Conservation (phyloP, 2,113 vertebrate species). For the Saimiri boliviensis region DNA sequence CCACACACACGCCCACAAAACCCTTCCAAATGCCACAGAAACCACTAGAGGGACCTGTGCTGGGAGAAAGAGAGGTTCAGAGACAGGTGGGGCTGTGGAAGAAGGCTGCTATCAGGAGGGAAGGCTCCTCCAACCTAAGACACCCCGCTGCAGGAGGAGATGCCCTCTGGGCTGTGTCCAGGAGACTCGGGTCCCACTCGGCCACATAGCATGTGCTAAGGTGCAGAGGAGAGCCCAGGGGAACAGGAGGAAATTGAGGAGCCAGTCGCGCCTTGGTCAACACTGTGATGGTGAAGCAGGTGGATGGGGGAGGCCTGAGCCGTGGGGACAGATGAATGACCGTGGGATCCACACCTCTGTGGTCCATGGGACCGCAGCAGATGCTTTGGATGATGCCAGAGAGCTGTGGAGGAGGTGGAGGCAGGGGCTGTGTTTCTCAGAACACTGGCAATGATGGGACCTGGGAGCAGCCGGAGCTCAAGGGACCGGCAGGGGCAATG, state of each 20-base stretch:
- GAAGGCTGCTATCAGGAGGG: neutral
- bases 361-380: neutral
- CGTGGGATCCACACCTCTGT: accelerated
- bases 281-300: accelerated
- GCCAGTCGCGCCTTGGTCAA: accelerated
- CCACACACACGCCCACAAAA: neutral
- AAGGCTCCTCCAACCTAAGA: neutral
- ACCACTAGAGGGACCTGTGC: neutral
- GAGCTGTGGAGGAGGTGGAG: too few species aligned
- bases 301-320: neutral
- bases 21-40: neutral
- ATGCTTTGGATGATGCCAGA: neutral
- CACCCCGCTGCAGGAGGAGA: neutral
- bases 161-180: neutral
- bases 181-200: neutral
- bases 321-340: neutral
- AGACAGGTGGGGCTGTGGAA: neutral
- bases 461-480: neutral
- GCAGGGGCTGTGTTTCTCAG: neutral
- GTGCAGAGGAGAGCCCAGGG: neutral
- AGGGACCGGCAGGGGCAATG: neutral
- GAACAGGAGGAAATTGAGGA: neutral
- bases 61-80: neutral
- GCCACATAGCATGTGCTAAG: neutral
- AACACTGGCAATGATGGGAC: neutral